phyloP scores from a whole-genome alignment of 2,113 vertebrate genomes.

The Scopus umbretta region DNA sequence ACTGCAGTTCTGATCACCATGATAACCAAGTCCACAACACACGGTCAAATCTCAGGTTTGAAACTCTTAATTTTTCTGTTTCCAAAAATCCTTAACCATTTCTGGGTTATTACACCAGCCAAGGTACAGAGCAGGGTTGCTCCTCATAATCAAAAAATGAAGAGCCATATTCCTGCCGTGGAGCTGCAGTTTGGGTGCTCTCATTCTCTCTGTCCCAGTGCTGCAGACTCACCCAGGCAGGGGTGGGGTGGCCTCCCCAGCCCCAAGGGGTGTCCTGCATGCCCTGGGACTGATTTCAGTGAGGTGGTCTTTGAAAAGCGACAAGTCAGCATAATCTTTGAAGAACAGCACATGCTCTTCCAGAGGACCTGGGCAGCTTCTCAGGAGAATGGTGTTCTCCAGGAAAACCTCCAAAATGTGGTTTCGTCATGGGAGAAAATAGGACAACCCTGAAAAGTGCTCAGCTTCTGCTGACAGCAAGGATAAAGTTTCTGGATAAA shows the following conservation, averaged over 20 bases:
- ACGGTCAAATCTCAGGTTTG: neutral
- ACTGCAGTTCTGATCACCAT: neutral
- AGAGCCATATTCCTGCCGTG: neutral
- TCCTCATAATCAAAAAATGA: neutral
- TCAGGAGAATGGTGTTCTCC: neutral
- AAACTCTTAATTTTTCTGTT: neutral
- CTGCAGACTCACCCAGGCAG: neutral
- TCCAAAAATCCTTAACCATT: neutral
- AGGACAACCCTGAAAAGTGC: neutral
- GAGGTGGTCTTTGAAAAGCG: neutral
- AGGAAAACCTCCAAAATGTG: neutral
- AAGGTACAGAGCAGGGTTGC: neutral
- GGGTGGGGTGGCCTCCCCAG: neutral
- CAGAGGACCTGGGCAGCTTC: neutral
- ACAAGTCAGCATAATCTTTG: neutral
- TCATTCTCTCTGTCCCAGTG: neutral
- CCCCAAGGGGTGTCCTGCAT: rapidly evolving
- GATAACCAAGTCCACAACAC: neutral
- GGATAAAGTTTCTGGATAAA: neutral
- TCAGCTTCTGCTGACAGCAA: neutral
- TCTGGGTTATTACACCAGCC: neutral
- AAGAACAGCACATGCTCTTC: neutral
- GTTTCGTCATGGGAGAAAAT: neutral
- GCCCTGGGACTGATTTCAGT: neutral
- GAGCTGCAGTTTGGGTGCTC: neutral